Evolutionary conservation across 2,888 invertebrate species (phyloP).

Genomic region (Bellardia pandia): DNA sequence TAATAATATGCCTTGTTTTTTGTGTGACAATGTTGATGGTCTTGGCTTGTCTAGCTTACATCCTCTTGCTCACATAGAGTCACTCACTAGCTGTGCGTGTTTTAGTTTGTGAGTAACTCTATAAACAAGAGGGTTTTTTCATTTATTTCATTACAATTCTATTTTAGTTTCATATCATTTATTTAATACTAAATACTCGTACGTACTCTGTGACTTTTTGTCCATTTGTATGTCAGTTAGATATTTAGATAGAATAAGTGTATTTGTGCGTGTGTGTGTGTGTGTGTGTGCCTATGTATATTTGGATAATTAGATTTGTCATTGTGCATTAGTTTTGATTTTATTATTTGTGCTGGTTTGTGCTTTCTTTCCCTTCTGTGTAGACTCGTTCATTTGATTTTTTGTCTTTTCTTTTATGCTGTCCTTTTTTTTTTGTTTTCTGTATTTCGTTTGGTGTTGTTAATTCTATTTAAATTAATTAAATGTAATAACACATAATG

Average conservation of each 20-base stretch:
- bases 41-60: constrained; percentile 23
- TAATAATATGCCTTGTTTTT: constrained; percentile 55
- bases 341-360: constrained; percentile 44
- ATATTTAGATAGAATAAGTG: too few species aligned
- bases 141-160: constrained; percentile 43
- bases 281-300: neutral
- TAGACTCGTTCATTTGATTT: neutral
- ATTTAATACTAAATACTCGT: constrained; percentile 5
- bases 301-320: constrained; percentile 70
- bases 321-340: constrained; percentile 69
- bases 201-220: neutral
- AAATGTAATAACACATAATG: constrained; percentile 56
- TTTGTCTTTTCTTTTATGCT: neutral
- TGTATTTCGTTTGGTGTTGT: constrained; percentile 38
- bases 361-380: neutral
- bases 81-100: neutral
- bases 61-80: neutral
- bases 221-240: neutral
- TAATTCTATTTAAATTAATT: constrained; percentile 67
- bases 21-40: constrained; percentile 22
- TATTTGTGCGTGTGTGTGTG: neutral
- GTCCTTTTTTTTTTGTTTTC: neutral
- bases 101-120: neutral
- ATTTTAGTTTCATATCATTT: constrained; percentile 49
- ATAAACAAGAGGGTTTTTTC: constrained; percentile 6